Percentiles rank a stretch among this genome's conserved stretches.
phyloP scores from a whole-genome alignment of 2,797 vertebrate genomes.

The Thalassophryne amazonica region DNA sequence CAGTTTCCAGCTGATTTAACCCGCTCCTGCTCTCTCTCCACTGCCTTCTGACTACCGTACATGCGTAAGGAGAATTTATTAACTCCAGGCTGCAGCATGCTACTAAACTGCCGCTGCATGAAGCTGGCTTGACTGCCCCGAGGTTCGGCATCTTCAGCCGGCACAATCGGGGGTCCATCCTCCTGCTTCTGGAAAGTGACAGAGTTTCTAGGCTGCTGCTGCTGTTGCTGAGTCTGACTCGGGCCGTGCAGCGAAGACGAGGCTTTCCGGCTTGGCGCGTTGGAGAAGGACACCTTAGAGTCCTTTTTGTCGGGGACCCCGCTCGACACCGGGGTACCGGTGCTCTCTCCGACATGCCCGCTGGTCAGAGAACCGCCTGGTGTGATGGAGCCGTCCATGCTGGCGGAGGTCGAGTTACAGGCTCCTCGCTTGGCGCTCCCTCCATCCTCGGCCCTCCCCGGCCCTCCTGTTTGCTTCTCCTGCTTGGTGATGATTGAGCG shows the following conservation, averaged over 20 bases:
- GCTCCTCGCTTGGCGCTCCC: slow-evolving; percentile 68
- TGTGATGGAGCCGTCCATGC: slow-evolving; percentile 79
- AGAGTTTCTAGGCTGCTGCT: slow-evolving; percentile 80
- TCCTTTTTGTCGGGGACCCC: slow-evolving; percentile 79
- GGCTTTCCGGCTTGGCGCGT: slow-evolving; percentile 82
- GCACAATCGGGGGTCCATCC: slow-evolving; percentile 81
- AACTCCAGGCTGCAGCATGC: slow-evolving; percentile 96
- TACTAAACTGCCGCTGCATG: slow-evolving; percentile 95
- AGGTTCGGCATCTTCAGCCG: slow-evolving; percentile 82
- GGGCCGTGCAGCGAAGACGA: slow-evolving; percentile 75
- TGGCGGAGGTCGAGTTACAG: slow-evolving; percentile 76
- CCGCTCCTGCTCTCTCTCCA: slow-evolving; percentile 93
- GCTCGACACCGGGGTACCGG: slow-evolving; percentile 52
- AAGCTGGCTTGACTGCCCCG: slow-evolving; percentile 88
- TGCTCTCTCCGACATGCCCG: slow-evolving; percentile 68
- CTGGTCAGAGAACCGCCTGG: slow-evolving; percentile 71
- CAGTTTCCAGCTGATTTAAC: slow-evolving; percentile 97
- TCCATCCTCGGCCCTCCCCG: slow-evolving; percentile 71
- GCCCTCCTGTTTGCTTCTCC: slow-evolving; percentile 70
- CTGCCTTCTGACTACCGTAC: slow-evolving; percentile 97
- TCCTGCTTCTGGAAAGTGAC: slow-evolving; percentile 82
- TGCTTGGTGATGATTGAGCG: slow-evolving; percentile 81
- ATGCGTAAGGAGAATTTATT: slow-evolving; percentile 99
- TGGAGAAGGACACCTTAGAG: slow-evolving; percentile 83
- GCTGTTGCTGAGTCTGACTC: slow-evolving; percentile 55